A percentile compares a stretch with the other conserved stretches of the same genome.
Evolutionary conservation across 2,888 invertebrate species (phyloP).

Genomic region (Tachystola acroxantha): DNA sequence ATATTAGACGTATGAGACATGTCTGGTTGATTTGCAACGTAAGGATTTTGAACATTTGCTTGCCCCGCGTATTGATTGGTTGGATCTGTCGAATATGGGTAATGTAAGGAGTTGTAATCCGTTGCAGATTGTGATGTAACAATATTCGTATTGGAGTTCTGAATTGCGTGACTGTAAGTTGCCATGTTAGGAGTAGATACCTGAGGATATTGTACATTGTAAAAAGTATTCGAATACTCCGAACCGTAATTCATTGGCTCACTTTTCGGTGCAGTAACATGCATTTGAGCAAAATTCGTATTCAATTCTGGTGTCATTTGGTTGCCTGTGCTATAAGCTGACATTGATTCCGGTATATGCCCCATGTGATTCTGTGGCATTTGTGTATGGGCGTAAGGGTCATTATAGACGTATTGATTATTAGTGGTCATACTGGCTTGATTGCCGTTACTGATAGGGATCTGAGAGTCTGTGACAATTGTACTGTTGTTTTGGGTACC

Average conservation of each 20-base stretch:
- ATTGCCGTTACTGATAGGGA: constrained; percentile 21
- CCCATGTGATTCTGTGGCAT: constrained; percentile 17
- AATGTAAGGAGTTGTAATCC: constrained; percentile 42
- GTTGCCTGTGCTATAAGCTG: constrained; percentile 27
- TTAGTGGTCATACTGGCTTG: constrained; percentile 27
- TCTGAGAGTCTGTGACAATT: constrained; percentile 49
- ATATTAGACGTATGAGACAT: constrained; percentile 2
- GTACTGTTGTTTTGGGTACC: constrained; percentile 46
- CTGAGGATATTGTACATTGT: constrained; percentile 55
- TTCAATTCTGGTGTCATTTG: constrained; percentile 43
- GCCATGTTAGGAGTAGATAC: constrained; percentile 43
- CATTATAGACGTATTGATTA: constrained; percentile 22
- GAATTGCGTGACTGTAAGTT: constrained; percentile 50
- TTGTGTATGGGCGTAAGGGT: constrained; percentile 22
- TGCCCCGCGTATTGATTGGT: constrained; percentile 23
- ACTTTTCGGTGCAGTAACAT: constrained; percentile 40
- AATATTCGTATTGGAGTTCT: constrained; percentile 41
- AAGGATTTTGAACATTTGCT: neutral
- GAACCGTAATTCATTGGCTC: constrained; percentile 30
- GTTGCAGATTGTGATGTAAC: constrained; percentile 41
- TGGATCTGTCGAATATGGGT: constrained; percentile 40
- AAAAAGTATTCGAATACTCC: constrained; percentile 59
- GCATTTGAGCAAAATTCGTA: constrained; percentile 57
- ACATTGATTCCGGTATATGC: constrained; percentile 33
- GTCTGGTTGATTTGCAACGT: neutral